These are phyloP conservation scores for Alligator mississippiensis DNA, from an alignment of 2,113 vertebrate species.

Conservation along the genomic window DNA sequence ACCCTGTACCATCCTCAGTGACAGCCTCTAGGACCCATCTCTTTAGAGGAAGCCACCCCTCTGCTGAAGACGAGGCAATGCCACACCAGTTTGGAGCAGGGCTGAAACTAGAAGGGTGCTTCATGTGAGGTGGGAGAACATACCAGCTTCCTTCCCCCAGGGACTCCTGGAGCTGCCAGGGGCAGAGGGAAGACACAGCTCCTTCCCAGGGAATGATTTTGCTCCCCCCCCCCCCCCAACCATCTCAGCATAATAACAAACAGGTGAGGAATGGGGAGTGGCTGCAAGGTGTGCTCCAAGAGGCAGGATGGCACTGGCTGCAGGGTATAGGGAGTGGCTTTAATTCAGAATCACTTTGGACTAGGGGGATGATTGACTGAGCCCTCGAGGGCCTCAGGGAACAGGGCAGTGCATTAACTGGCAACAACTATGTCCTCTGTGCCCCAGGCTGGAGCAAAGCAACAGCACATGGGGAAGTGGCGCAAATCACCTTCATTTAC, in stretches of 20 bases:
- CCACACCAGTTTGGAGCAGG: neutral
- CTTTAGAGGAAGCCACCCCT: neutral
- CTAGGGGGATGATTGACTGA: too few relatives aligned
- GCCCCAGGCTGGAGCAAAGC: neutral
- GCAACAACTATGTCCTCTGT: neutral
- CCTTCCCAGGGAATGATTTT: neutral
- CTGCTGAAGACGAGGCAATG: neutral
- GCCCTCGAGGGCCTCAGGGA: neutral
- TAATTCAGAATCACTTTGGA: too few relatives aligned
- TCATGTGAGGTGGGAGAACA: neutral
- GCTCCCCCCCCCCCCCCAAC: neutral
- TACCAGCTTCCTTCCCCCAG: neutral
- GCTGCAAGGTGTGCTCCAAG: neutral
- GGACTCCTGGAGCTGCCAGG: neutral
- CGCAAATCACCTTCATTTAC: fast-evolving
- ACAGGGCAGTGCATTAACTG: neutral
- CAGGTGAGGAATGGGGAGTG: too few relatives aligned
- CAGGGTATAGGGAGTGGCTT: too few relatives aligned
- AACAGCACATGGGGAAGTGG: neutral
- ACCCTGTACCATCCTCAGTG: neutral
- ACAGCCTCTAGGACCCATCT: neutral
- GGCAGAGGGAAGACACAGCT: neutral
- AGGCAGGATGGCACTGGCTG: neutral
- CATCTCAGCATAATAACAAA: too few relatives aligned
- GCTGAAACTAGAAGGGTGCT: slow-evolving; percentile 17